These are phyloP conservation scores for Anarrhichthys ocellatus DNA, from an alignment of 2,113 vertebrate species.

Conservation along the genomic window DNA sequence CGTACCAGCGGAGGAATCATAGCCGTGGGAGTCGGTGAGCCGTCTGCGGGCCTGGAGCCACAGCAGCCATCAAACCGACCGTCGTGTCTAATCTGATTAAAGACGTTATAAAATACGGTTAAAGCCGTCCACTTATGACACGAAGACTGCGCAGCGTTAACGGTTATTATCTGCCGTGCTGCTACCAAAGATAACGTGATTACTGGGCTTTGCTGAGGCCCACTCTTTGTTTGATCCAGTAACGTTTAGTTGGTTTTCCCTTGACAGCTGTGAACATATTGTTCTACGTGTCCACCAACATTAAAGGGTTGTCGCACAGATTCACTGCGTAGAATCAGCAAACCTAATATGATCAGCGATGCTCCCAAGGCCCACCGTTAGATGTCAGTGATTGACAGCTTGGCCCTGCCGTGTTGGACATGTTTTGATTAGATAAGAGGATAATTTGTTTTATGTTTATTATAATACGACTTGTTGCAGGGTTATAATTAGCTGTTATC, in stretches of 20 bases:
- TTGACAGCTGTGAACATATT: neutral
- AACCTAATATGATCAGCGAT: constrained; percentile 16
- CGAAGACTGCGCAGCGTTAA: neutral
- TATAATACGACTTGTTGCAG: neutral
- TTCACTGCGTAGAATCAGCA: constrained; percentile 40
- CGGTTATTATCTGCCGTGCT: neutral
- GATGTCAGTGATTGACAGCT: constrained; percentile 72
- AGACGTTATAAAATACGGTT: neutral
- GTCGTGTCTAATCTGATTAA: neutral
- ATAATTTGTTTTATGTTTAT: neutral
- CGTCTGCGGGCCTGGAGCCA: constrained; percentile 12
- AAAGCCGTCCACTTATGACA: neutral
- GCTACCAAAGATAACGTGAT: constrained; percentile 8
- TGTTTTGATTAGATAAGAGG: constrained; percentile 29
- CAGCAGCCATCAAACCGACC: neutral
- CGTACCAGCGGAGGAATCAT: constrained; percentile 23
- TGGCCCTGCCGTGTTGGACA: constrained; percentile 26
- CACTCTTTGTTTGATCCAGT: rapidly evolving
- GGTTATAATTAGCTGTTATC: neutral
- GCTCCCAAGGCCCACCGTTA: constrained; percentile 59
- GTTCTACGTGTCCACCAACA: neutral
- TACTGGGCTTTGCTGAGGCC: neutral
- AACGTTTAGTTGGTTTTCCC: neutral
- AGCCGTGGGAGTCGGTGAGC: constrained; percentile 3
- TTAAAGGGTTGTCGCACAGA: neutral